phyloP scores from a whole-genome alignment of 1,140 invertebrate genomes.

The Agraylea sexmaculata region DNA sequence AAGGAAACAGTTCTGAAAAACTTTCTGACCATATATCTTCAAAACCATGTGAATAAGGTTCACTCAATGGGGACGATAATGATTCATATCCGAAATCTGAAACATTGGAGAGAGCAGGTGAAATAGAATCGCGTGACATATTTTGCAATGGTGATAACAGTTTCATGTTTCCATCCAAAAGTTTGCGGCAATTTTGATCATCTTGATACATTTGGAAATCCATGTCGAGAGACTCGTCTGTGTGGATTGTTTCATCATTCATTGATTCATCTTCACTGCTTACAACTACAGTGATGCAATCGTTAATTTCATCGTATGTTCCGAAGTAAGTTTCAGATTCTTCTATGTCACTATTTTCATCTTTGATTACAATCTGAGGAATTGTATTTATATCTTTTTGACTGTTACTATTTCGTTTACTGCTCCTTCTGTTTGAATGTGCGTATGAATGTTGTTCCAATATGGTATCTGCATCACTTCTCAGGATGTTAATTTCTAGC shows the following conservation, averaged over 20 bases:
- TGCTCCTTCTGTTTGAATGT: conserved; percentile 37
- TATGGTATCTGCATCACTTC: conserved; percentile 39
- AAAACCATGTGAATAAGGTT: conserved; percentile 33
- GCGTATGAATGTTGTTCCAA: conserved; percentile 38
- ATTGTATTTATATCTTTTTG: conserved; percentile 18
- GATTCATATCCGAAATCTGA: conserved; percentile 50
- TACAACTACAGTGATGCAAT: conserved; percentile 60
- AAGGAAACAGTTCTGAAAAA: conserved; percentile 50
- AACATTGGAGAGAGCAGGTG: conserved; percentile 31
- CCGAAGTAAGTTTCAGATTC: conserved; percentile 51
- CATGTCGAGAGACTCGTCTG: conserved; percentile 15
- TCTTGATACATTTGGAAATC: no score
- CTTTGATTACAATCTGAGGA: conserved; percentile 17
- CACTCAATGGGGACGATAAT: conserved; percentile 41
- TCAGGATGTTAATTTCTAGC: conserved; percentile 26
- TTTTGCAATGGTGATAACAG: conserved; percentile 34
- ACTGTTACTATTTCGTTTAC: conserved; percentile 27
- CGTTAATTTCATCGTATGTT: conserved; percentile 55
- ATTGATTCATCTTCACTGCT: conserved; percentile 44
- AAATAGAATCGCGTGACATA: conserved; percentile 31
- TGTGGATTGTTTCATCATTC: conserved; percentile 38
- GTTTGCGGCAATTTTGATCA: no score
- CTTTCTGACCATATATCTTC: conserved; percentile 50
- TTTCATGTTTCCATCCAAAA: conserved; percentile 27
- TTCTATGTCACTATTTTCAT: conserved; percentile 31